Evolutionary conservation across 2,113 vertebrate genomes (phyloP).

Genomic region (Petaurus breviceps): DNA sequence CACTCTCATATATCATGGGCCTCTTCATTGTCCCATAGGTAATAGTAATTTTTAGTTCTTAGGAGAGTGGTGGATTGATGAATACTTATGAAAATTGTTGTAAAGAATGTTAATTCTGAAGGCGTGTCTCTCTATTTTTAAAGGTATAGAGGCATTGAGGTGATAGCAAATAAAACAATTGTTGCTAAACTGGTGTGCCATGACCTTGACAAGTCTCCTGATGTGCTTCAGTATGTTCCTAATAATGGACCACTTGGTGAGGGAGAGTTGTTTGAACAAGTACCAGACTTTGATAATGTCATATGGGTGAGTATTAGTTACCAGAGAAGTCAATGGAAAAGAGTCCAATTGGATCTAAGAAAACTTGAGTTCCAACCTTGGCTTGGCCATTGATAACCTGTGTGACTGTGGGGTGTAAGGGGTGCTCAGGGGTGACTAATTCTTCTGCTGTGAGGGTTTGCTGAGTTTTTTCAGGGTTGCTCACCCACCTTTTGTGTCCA

Average conservation of each 20-base stretch:
- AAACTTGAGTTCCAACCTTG: neutral
- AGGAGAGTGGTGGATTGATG: neutral
- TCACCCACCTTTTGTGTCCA: neutral
- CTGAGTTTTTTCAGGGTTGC: neutral
- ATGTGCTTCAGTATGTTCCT: slow-evolving; percentile 30
- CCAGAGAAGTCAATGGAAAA: neutral
- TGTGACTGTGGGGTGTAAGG: neutral
- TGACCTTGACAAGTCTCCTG: slow-evolving; percentile 67
- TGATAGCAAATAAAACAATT: slow-evolving; percentile 70
- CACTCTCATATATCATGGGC: neutral
- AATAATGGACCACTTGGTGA: slow-evolving; percentile 33
- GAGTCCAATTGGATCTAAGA: neutral
- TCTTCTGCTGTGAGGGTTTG: no score
- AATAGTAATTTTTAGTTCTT: neutral
- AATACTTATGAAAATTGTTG: neutral
- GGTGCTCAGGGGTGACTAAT: neutral
- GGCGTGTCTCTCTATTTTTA: neutral
- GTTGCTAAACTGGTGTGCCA: slow-evolving; percentile 61
- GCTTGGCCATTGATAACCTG: neutral
- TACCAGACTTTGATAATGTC: slow-evolving; percentile 37
- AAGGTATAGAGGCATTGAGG: slow-evolving; percentile 72
- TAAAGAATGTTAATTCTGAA: slow-evolving; percentile 6
- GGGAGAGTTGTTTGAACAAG: slow-evolving; percentile 72
- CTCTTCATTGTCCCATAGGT: neutral
- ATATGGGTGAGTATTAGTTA: slow-evolving; percentile 63